A percentile compares a stretch with the other conserved stretches of the same genome.
Conservation (phyloP, 2,797 vertebrate genomes). For the Poeciliopsis infans region DNA sequence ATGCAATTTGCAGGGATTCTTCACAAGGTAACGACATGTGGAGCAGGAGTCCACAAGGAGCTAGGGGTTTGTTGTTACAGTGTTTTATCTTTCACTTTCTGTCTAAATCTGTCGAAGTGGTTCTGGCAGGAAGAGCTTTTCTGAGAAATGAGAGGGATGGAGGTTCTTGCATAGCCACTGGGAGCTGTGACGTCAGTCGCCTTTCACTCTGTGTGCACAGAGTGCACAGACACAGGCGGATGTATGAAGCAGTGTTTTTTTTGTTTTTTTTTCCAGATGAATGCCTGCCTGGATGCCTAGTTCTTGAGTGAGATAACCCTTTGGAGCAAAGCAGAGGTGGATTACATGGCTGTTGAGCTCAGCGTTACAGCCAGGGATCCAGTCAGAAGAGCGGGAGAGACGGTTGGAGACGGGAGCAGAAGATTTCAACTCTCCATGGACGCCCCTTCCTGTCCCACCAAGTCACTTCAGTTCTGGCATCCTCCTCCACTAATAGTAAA, state of each 20-base stretch:
- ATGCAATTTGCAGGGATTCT: constrained; percentile 52
- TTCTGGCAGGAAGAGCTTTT: constrained; percentile 60
- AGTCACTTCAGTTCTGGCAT: constrained; percentile 64
- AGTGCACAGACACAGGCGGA: constrained; percentile 44
- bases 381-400: constrained; percentile 67
- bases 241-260: constrained; percentile 70
- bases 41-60: constrained; percentile 40
- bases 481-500: constrained; percentile 66
- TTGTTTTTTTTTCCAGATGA: constrained; percentile 69
- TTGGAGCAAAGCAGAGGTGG: constrained; percentile 75
- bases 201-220: constrained; percentile 72
- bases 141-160: constrained; percentile 67
- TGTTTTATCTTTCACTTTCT: constrained; percentile 25
- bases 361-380: constrained; percentile 71
- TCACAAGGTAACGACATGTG: constrained; percentile 50
- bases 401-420: constrained; percentile 43
- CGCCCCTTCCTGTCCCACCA: constrained; percentile 24
- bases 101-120: constrained; percentile 53
- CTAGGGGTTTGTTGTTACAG: constrained; percentile 3
- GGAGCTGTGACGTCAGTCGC: constrained; percentile 75
- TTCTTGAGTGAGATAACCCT: constrained; percentile 77
- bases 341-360: constrained; percentile 76
- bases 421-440: constrained; percentile 66
- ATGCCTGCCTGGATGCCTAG: constrained; percentile 71
- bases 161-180: constrained; percentile 67